Base-by-base conservation (phyloP, 2,888 invertebrate genomes). In the Dryadula phaetusa region DNA sequence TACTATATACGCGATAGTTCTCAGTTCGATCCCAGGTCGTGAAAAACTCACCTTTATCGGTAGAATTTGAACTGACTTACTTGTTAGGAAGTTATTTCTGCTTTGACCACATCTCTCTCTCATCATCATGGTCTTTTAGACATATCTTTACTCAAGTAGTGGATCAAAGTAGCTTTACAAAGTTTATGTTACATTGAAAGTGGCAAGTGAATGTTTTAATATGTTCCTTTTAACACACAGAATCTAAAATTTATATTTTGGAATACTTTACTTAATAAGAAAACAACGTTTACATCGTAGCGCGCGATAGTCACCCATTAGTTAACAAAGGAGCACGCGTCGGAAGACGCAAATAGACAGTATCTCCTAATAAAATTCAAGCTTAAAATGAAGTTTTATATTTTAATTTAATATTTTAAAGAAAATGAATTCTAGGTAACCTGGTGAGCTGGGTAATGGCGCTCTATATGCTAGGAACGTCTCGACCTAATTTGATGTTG, bases 401-500 rank as follows among this genome's bases (percentile, higher is more conserved):
- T 63, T 49, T 58, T 49, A 63, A 58, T 47, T 40, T 52, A 58
- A 63, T 58, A 63, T 62, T 52, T 46, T 64, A 64, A 44, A 65
- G 42, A 56, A 67, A 64, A 34, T 62, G 61, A 49, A 67, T 54
- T 52, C 46, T 34, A 56, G 64, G 64, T 64, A 44, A 49, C 60
- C 54, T 60, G 53, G 60, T 47, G 54, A 56, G 42, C 40, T 62
- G 42, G 66, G 54, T 66, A 66, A 69, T 69, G 47, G 32, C 47
- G 63, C 60, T 70, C 49, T 61, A 28, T 49, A 70, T 70, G 70
- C 70, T 56, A 52, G 64, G 47, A 64, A 56, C 64, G 70, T 70
- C 67, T 67, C 64, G 61, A 67, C 61, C 67, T 70, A 70, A 70
- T 70, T 70, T 56, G 70, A 67, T 62, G 49, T 56, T 42, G 64